phyloP scores from a whole-genome alignment of 1,140 invertebrate species.

The Magallana ariakensis region DNA sequence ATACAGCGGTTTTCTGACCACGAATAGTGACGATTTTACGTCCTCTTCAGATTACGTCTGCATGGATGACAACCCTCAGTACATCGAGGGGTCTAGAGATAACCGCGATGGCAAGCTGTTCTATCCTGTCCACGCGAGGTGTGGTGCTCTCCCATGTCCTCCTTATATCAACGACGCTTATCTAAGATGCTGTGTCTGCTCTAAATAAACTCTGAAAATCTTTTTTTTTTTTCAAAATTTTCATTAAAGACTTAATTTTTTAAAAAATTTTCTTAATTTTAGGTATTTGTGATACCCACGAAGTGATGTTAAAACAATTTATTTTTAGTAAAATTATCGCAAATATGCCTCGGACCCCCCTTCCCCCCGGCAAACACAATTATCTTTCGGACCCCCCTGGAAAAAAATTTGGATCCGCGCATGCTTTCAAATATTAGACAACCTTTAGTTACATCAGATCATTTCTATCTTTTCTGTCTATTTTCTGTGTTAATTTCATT shows the following conservation, averaged over 20 bases:
- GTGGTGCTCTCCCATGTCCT: conserved; percentile 46
- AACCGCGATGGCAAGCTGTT: conserved; percentile 49
- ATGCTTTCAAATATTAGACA: no score
- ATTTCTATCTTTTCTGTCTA: no score
- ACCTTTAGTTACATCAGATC: no score
- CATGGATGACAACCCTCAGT: conserved; percentile 20
- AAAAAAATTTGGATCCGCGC: no score
- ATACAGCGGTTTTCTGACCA: conserved; percentile 41
- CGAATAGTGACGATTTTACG: background rate
- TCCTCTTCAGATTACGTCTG: conserved; percentile 47
- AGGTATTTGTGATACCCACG: no score
- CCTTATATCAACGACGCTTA: background rate
- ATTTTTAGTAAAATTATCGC: no score
- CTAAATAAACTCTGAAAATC: background rate
- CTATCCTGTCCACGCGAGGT: conserved; percentile 32
- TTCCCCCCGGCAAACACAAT: no score
- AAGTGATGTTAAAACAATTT: no score
- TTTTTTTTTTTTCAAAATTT: background rate
- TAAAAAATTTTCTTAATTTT: no score
- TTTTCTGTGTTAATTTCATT: no score
- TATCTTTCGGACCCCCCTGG: no score
- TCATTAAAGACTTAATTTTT: background rate
- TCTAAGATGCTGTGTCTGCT: conserved; percentile 28
- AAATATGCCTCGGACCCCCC: no score
- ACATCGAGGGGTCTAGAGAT: conserved; percentile 20